phyloP scores from a whole-genome alignment of 2,113 vertebrate genomes.

The Podocnemis expansa region DNA sequence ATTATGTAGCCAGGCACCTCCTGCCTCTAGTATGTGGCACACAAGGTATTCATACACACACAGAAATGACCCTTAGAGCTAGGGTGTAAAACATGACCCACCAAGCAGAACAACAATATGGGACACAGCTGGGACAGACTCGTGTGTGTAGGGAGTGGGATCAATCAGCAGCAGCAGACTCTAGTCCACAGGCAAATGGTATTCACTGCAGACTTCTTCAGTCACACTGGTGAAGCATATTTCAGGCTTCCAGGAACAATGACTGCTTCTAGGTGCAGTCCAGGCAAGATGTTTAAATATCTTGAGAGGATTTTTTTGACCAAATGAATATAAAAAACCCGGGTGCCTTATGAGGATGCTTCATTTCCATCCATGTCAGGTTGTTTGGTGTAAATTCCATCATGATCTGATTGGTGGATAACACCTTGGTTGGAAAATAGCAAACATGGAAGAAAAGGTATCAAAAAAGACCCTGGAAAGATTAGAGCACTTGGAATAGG shows the following conservation, averaged over 20 bases:
- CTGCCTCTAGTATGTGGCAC: neutral
- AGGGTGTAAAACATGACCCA: neutral
- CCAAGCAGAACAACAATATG: neutral
- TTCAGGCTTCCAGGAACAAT: neutral
- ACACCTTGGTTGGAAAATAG: neutral
- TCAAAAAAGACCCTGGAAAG: neutral
- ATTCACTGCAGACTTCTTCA: neutral
- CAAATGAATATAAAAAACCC: neutral
- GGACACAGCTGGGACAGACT: neutral
- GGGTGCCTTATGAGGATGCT: neutral
- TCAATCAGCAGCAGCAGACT: neutral
- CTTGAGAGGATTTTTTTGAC: neutral
- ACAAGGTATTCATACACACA: neutral
- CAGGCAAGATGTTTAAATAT: neutral
- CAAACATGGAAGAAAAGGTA: neutral
- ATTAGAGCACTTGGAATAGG: neutral
- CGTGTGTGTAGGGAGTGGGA: neutral
- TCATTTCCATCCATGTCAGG: neutral
- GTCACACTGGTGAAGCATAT: neutral
- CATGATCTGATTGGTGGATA: neutral
- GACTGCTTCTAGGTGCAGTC: neutral
- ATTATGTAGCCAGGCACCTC: neutral
- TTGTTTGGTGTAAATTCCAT: neutral
- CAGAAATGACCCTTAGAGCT: neutral
- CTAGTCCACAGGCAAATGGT: neutral